phyloP scores from a whole-genome alignment of 2,888 invertebrate species.

The Stenoptilia bipunctidactyla region DNA sequence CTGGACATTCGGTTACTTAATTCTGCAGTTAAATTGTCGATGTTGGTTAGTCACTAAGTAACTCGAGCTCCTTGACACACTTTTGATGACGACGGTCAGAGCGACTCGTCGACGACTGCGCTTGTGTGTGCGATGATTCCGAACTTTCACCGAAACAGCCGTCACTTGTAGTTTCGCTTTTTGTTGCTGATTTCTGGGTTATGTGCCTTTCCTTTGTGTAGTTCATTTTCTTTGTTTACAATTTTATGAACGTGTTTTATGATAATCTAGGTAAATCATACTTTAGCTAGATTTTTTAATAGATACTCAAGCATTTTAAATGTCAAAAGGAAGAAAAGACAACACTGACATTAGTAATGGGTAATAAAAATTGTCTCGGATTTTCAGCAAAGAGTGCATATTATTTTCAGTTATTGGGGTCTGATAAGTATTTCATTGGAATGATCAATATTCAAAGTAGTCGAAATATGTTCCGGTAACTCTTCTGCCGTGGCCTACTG shows the following conservation, averaged over 20 bases:
- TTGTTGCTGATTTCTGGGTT: slow-evolving; percentile 11
- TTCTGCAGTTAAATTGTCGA: too few species aligned
- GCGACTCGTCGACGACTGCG: slow-evolving; percentile 39
- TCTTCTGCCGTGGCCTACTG: slow-evolving; percentile 59
- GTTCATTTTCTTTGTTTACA: too few species aligned
- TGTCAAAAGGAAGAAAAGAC: too few species aligned
- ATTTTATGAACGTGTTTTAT: too few species aligned
- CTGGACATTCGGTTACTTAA: background rate
- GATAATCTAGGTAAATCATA: too few species aligned
- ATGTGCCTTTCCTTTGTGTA: slow-evolving; percentile 7
- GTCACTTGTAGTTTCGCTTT: slow-evolving; percentile 30
- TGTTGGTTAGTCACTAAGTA: slow-evolving; percentile 28
- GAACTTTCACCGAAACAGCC: slow-evolving; percentile 60
- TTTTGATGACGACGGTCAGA: slow-evolving; percentile 33
- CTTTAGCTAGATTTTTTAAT: too few species aligned
- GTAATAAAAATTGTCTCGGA: too few species aligned
- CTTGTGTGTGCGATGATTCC: slow-evolving; percentile 36
- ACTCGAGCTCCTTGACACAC: slow-evolving; percentile 58
- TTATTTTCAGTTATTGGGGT: too few species aligned
- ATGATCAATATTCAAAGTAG: slow-evolving; percentile 10
- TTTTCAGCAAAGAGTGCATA: too few species aligned
- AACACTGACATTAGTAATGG: too few species aligned
- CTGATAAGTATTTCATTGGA: too few species aligned
- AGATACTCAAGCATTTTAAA: too few species aligned
- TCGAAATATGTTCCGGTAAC: slow-evolving; percentile 44